phyloP scores from a whole-genome alignment of 2,797 vertebrate genomes.

The Pipistrellus pipistrellus region DNA sequence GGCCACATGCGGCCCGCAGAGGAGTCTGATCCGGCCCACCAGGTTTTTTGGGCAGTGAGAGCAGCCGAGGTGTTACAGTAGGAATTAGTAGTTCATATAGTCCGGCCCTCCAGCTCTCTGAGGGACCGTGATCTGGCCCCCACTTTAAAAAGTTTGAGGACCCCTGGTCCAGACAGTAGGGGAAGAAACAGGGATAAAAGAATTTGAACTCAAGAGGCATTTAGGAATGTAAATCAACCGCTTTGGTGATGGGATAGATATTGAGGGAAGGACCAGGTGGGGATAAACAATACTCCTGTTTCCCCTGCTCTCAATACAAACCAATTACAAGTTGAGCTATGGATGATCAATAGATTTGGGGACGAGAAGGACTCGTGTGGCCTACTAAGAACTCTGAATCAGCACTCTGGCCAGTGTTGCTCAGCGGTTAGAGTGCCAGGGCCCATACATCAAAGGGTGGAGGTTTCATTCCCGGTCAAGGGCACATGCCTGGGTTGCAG shows the following conservation, averaged over 20 bases:
- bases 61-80: too few species aligned
- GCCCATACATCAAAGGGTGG: neutral
- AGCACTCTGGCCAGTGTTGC: neutral
- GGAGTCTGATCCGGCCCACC: too few species aligned
- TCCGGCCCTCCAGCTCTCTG: too few species aligned
- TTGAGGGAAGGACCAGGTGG: neutral
- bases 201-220: neutral
- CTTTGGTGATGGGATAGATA: neutral
- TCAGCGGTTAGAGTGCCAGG: neutral
- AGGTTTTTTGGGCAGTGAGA: too few species aligned
- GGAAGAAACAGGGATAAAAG: neutral
- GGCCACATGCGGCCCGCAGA: too few species aligned
- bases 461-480: neutral
- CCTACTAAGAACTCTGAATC: neutral
- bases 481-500: neutral
- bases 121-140: too few species aligned
- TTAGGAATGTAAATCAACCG: neutral
- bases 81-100: too few species aligned
- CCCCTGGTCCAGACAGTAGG: neutral
- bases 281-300: neutral
- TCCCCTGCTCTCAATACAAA: neutral
- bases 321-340: neutral
- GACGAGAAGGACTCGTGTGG: neutral
- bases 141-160: too few species aligned
- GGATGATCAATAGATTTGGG: neutral